phyloP scores from a whole-genome alignment of 2,888 invertebrate species.

The Nemurella pictetii region DNA sequence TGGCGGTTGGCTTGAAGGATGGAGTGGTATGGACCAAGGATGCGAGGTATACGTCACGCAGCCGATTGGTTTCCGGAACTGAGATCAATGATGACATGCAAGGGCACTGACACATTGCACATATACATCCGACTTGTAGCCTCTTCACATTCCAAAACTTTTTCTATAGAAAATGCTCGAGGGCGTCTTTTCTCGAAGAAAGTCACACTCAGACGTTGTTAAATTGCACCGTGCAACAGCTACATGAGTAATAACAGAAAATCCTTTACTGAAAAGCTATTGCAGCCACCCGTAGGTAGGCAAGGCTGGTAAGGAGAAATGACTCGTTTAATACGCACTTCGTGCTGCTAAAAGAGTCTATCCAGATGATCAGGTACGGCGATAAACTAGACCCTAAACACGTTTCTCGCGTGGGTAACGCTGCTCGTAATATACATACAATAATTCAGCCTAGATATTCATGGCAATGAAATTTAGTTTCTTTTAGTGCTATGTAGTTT shows the following conservation, averaged over 20 bases:
- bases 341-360: too few relatives aligned
- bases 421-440: too few relatives aligned
- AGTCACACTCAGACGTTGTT: neutral
- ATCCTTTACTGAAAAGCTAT: neutral
- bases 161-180: neutral
- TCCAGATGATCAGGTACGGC: too few relatives aligned
- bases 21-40: neutral
- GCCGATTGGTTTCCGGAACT: neutral
- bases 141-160: constrained; percentile 21
- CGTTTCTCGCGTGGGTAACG: too few relatives aligned
- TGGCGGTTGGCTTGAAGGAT: neutral
- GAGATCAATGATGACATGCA: neutral
- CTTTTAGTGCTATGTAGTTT: neutral
- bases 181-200: constrained; percentile 1
- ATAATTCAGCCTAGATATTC: too few relatives aligned
- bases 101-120: constrained; percentile 24
- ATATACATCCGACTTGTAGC: neutral
- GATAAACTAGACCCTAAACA: too few relatives aligned
- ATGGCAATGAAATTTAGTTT: neutral
- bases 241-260: neutral
- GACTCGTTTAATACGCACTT: too few relatives aligned
- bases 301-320: too few relatives aligned
- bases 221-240: neutral
- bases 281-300: too few relatives aligned
- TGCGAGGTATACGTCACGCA: neutral